A percentile compares a stretch with the other conserved stretches of the same genome.
Evolutionary conservation across 2,888 invertebrate species (phyloP).

Genomic region (Dorcus parallelipipedus): DNA sequence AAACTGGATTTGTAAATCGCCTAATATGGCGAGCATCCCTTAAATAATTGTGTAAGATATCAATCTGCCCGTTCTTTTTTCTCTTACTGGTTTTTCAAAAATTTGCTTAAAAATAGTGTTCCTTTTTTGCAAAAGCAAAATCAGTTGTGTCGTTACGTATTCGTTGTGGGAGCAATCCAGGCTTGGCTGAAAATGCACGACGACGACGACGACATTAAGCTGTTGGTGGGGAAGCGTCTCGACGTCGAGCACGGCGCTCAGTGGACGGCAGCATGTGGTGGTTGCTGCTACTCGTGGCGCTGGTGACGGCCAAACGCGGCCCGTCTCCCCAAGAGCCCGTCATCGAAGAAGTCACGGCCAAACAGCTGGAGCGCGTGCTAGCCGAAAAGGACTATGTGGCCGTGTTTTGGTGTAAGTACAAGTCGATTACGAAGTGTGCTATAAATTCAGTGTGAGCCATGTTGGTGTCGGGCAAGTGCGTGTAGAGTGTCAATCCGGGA

Average conservation of each 20-base stretch:
- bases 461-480: conserved; percentile 30
- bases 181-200: conserved; percentile 3
- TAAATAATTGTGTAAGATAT: too few species aligned
- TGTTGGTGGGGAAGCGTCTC: conserved; percentile 32
- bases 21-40: too few species aligned
- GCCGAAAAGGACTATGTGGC: conserved; percentile 92
- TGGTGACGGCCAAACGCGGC: conserved; percentile 47
- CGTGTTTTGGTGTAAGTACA: conserved; percentile 93
- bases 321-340: conserved; percentile 58
- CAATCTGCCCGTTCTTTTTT: too few species aligned
- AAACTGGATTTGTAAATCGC: too few species aligned
- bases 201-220: conserved; percentile 2
- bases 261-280: conserved; percentile 50
- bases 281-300: conserved; percentile 57
- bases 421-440: conserved; percentile 6
- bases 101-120: too few species aligned
- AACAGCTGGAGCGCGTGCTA: conserved; percentile 85
- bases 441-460: neutral
- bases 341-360: conserved; percentile 91
- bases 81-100: too few species aligned
- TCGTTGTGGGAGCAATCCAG: conserved; percentile 16
- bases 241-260: conserved; percentile 38
- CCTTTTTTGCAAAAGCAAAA: too few species aligned
- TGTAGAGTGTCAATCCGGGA: conserved; percentile 33
- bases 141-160: neutral